phyloP scores from a whole-genome alignment of 1,140 invertebrate genomes.

The Drosophila bocki region DNA sequence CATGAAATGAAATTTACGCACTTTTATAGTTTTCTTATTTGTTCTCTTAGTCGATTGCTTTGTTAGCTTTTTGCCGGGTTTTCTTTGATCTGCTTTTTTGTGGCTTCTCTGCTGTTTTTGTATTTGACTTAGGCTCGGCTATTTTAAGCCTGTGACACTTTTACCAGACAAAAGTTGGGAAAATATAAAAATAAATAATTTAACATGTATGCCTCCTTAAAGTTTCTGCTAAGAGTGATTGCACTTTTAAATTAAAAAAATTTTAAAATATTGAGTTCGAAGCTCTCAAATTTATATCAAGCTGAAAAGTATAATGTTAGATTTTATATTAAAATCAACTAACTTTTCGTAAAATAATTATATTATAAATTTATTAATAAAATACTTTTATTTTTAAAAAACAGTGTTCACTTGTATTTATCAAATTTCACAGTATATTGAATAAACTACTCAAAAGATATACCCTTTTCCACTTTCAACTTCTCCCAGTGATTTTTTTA shows the following conservation, averaged over 20 bases:
- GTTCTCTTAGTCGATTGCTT: constrained; percentile 26
- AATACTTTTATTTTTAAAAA: too few relatives aligned
- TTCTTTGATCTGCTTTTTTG: constrained; percentile 64
- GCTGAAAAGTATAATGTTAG: not conserved
- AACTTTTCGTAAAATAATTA: too few relatives aligned
- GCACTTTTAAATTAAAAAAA: not conserved
- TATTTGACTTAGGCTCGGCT: constrained; percentile 1
- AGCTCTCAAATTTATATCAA: not conserved
- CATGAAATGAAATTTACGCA: constrained; percentile 29
- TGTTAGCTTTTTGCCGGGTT: constrained; percentile 11
- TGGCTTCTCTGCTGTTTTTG: constrained; percentile 55
- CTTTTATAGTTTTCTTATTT: not conserved
- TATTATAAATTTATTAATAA: too few relatives aligned
- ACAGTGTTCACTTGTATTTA: too few relatives aligned
- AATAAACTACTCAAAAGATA: not conserved
- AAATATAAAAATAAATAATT: constrained; percentile 14
- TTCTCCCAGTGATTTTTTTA: not conserved
- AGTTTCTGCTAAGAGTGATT: not conserved
- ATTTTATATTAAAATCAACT: not conserved
- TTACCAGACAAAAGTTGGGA: constrained; percentile 29
- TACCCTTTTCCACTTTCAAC: not conserved
- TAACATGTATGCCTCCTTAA: not conserved
- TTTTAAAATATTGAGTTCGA: not conserved
- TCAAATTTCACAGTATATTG: not conserved
- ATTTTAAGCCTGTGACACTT: constrained; percentile 55